Evolutionary conservation across 2,113 vertebrate genomes (phyloP).

Genomic region (Stegostoma tigrinum): DNA sequence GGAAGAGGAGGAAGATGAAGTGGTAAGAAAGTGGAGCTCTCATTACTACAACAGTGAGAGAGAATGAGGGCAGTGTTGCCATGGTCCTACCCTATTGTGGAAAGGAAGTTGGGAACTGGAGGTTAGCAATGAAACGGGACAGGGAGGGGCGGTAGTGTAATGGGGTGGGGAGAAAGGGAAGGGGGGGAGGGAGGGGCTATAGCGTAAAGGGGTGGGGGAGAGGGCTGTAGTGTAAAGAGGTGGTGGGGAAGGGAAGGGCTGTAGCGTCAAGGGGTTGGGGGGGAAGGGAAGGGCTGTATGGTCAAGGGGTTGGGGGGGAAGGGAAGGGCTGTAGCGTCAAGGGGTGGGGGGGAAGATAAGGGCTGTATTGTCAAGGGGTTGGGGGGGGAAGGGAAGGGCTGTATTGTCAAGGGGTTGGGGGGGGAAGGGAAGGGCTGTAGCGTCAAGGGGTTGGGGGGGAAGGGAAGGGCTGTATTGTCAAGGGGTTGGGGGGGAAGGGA

Average conservation of each 20-base stretch:
- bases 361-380: constrained; percentile 10
- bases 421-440: neutral
- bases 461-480: neutral
- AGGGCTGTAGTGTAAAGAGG: constrained; percentile 9
- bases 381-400: neutral
- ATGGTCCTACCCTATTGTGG: too few relatives aligned
- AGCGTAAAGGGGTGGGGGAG: too few relatives aligned
- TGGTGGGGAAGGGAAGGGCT: too few relatives aligned
- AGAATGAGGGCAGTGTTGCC: neutral
- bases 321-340: neutral
- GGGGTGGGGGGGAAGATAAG: neutral
- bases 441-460: constrained; percentile 30
- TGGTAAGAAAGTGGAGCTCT: constrained; percentile 62
- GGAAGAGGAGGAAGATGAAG: constrained; percentile 81
- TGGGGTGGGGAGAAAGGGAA: constrained; percentile 10
- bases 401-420: constrained; percentile 29
- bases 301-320: constrained; percentile 31
- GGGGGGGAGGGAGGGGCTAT: too few relatives aligned
- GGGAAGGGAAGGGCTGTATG: neutral
- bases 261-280: too few relatives aligned
- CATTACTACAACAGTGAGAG: neutral
- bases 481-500: neutral
- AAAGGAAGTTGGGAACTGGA: constrained; percentile 43
- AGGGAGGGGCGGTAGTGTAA: constrained; percentile 34
- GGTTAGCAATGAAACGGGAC: neutral